Conservation (phyloP, 2,113 vertebrate species). For the Mustelus asterias region DNA sequence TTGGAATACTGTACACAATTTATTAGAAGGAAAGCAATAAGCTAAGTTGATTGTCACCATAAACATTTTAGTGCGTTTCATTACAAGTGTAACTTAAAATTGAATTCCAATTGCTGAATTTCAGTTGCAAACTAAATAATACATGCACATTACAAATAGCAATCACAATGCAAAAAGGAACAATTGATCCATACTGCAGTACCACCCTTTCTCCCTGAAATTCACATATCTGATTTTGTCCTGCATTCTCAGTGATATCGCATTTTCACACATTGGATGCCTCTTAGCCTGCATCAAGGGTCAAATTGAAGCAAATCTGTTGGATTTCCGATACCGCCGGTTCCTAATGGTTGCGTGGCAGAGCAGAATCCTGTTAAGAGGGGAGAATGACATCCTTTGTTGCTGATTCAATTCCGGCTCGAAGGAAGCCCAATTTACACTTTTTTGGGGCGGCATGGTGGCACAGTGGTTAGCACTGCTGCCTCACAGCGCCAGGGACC, state of each 20-base stretch:
- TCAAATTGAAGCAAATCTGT: neutral
- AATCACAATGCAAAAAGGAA: neutral
- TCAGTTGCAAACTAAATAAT: neutral
- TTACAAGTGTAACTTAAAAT: neutral
- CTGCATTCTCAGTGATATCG: neutral
- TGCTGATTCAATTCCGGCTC: no score
- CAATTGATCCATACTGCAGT: neutral
- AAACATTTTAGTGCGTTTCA: neutral
- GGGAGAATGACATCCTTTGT: neutral
- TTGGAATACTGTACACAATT: neutral
- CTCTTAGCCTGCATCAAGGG: neutral
- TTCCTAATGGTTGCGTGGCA: neutral
- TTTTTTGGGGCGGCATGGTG: no score
- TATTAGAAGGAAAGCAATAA: neutral
- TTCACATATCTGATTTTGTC: neutral
- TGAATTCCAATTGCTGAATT: neutral
- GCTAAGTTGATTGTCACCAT: neutral
- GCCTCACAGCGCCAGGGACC: no score
- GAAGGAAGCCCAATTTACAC: no score
- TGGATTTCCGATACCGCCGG: neutral
- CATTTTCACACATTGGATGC: neutral
- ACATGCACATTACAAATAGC: neutral
- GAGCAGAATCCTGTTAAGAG: neutral
- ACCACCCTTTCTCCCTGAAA: neutral
- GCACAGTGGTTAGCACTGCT: no score